Conservation (phyloP, 2,797 vertebrate species). For the Pseudotriccus pelzelni region DNA sequence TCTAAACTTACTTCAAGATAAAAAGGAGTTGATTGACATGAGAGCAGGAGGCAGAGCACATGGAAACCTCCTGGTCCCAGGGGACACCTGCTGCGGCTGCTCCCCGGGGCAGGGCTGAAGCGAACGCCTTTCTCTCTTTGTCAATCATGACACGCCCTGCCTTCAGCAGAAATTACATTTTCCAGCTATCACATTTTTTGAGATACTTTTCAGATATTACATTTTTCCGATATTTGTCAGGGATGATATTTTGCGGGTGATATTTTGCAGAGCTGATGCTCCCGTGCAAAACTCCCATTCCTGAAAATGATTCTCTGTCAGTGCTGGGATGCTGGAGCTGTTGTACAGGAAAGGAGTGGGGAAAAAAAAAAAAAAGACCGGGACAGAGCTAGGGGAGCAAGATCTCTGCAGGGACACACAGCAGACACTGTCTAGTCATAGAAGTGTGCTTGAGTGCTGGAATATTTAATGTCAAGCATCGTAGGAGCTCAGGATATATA, state of each 20-base stretch:
- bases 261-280: background rate
- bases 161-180: background rate
- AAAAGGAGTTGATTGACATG: background rate
- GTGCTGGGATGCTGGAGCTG: background rate
- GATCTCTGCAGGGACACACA: background rate
- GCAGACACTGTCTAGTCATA: background rate
- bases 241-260: background rate
- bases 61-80: slow-evolving; percentile 11
- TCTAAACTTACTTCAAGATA: slow-evolving; percentile 1
- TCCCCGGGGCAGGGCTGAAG: background rate
- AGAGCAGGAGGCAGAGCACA: slow-evolving; percentile 7
- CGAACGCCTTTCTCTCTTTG: background rate
- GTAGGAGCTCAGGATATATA: background rate
- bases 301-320: background rate
- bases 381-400: background rate
- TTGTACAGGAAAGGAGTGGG: background rate
- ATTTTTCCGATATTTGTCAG: background rate
- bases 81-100: background rate
- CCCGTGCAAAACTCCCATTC: background rate
- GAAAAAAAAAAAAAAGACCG: accelerated
- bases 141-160: background rate
- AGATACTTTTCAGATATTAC: background rate
- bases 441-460: background rate
- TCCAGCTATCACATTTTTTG: background rate
- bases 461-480: background rate